These are phyloP conservation scores for Metridium senile DNA, from an alignment of 92 coral and sea anemone genomes.

Conservation along the genomic window DNA sequence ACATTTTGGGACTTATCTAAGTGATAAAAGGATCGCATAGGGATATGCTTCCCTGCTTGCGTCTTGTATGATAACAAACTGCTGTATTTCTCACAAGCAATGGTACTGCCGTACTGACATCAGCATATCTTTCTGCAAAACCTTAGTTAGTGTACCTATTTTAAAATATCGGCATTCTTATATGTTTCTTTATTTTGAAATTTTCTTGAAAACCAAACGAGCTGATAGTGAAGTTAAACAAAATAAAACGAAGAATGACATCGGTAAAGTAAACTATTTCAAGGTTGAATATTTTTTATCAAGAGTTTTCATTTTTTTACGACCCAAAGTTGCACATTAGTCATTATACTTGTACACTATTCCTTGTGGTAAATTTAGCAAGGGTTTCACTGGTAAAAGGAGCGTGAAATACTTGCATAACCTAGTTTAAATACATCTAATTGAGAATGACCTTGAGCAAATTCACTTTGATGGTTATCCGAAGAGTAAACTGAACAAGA, in stretches of 20 bases:
- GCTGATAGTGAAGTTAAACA: not conserved
- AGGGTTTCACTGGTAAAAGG: not conserved
- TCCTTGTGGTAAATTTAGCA: no score
- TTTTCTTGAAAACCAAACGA: not conserved
- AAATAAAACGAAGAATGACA: no score
- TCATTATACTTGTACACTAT: no score
- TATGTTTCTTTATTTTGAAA: no score
- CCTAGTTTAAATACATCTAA: slow-evolving; percentile 39
- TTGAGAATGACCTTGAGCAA: slow-evolving; percentile 51
- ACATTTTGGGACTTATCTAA: slow-evolving; percentile 31
- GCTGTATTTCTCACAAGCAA: not conserved
- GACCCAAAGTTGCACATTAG: no score
- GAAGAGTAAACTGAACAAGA: slow-evolving; percentile 26
- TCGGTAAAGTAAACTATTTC: slow-evolving; percentile 21
- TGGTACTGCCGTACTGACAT: not conserved
- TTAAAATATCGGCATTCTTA: no score
- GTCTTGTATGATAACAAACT: not conserved
- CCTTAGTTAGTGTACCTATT: no score
- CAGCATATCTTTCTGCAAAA: no score
- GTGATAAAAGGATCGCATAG: slow-evolving; percentile 26
- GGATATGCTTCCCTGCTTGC: not conserved
- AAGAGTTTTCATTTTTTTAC: no score
- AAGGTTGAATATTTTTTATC: no score
- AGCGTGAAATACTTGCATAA: not conserved
- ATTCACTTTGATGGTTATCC: slow-evolving; percentile 43